Conservation (phyloP, 1,140 invertebrate genomes). For the Meloidogyne floridensis region DNA sequence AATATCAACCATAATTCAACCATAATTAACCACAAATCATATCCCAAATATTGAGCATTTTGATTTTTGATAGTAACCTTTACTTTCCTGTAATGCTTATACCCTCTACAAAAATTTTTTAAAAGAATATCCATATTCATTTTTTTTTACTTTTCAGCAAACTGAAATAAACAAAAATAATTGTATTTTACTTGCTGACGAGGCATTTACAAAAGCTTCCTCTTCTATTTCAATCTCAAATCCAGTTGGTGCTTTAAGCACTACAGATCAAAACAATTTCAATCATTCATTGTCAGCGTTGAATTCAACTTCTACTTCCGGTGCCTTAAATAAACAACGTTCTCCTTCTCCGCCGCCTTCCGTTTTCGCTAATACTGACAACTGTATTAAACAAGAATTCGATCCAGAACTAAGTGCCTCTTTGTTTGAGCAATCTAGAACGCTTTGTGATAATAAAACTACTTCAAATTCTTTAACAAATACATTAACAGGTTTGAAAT, state of each 20-base stretch:
- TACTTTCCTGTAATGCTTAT: too few species aligned
- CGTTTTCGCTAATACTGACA: slow-evolving; percentile 1
- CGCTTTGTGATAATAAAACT: neutral
- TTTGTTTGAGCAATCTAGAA: neutral
- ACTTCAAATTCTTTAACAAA: neutral
- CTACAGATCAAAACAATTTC: neutral
- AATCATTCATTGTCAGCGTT: neutral
- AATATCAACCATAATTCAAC: too few species aligned
- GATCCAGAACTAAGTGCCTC: neutral
- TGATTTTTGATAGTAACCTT: too few species aligned
- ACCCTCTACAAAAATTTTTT: too few species aligned
- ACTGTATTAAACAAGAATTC: neutral
- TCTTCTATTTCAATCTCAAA: neutral
- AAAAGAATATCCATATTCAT: too few species aligned
- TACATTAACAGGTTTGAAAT: neutral
- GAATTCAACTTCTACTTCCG: neutral
- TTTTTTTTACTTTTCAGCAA: neutral
- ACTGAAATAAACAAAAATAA: neutral
- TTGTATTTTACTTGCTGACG: neutral
- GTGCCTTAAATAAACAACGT: slow-evolving; percentile 6
- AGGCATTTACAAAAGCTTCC: neutral
- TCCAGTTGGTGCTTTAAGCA: neutral
- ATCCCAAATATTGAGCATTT: too few species aligned
- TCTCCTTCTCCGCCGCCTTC: neutral
- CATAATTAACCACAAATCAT: too few species aligned